Evolutionary conservation across 2,888 invertebrate genomes (phyloP).

Genomic region (Copidosoma aretas): DNA sequence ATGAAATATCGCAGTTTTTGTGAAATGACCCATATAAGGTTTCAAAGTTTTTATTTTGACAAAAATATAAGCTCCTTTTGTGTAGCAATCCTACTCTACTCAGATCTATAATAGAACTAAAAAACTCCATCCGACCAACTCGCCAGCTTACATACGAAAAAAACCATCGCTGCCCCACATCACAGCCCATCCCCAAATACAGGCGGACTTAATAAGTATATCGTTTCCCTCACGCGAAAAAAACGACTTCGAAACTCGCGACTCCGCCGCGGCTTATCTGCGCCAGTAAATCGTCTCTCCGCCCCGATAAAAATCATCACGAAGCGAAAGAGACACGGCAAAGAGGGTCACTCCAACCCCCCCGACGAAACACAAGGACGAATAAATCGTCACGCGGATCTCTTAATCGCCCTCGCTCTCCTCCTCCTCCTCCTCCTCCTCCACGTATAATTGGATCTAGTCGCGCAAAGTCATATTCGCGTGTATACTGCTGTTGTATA

Average conservation of each 20-base stretch:
- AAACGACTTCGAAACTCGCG: not conserved
- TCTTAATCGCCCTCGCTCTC: not conserved
- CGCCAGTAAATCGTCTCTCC: not conserved
- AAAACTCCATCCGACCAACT: not conserved
- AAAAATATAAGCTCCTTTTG: too few relatives aligned
- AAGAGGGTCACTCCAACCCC: not conserved
- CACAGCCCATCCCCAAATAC: not conserved
- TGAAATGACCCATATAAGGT: too few relatives aligned
- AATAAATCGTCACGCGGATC: not conserved
- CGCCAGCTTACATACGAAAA: not conserved
- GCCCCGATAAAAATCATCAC: not conserved
- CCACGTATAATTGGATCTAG: not conserved
- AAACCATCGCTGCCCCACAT: too few relatives aligned
- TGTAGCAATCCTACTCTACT: too few relatives aligned
- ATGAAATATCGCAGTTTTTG: too few relatives aligned
- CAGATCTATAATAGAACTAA: too few relatives aligned
- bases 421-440: too few relatives aligned
- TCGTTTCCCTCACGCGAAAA: not conserved
- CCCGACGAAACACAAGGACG: not conserved
- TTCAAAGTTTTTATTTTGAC: too few relatives aligned
- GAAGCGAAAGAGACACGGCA: not conserved
- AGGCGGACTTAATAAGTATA: not conserved
- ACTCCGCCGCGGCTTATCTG: not conserved
- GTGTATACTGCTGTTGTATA: not conserved
- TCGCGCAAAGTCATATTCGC: not conserved